Conservation (phyloP, 1,140 invertebrate genomes). For the Listronotus bonariensis region DNA sequence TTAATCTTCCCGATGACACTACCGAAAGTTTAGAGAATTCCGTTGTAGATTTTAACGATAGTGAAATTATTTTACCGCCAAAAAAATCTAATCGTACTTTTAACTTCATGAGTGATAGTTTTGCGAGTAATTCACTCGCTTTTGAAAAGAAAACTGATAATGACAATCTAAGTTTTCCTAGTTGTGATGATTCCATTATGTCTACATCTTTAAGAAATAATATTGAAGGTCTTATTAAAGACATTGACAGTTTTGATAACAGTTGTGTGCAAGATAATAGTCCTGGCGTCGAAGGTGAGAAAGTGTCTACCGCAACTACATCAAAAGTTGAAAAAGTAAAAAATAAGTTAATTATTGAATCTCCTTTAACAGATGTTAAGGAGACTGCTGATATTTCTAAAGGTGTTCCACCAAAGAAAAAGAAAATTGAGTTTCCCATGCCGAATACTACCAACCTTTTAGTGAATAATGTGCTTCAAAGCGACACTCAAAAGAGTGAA, state of each 20-base stretch:
- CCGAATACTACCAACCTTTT: background rate
- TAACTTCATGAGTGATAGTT: background rate
- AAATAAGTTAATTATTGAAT: background rate
- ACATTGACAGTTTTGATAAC: slow-evolving; percentile 12
- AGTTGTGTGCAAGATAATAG: background rate
- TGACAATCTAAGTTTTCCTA: slow-evolving; percentile 12
- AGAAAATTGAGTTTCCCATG: slow-evolving; percentile 19
- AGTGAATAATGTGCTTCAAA: background rate
- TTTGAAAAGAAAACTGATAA: slow-evolving; percentile 10
- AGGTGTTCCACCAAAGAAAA: slow-evolving; percentile 32
- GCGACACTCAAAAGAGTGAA: background rate
- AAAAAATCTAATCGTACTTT: slow-evolving; percentile 37
- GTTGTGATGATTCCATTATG: slow-evolving; percentile 22
- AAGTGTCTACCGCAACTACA: background rate
- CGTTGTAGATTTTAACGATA: background rate
- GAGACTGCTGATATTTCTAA: background rate
- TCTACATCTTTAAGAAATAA: slow-evolving; percentile 21
- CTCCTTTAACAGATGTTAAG: background rate
- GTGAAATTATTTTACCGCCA: slow-evolving; percentile 33
- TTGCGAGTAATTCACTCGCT: background rate
- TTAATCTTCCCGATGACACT: background rate
- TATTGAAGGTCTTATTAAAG: slow-evolving; percentile 20
- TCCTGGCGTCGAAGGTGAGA: background rate
- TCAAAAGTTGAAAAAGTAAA: background rate
- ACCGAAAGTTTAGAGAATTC: background rate